These are phyloP conservation scores for Chydorus sphaericus DNA, from an alignment of 2,888 invertebrate species.

Conservation along the genomic window DNA sequence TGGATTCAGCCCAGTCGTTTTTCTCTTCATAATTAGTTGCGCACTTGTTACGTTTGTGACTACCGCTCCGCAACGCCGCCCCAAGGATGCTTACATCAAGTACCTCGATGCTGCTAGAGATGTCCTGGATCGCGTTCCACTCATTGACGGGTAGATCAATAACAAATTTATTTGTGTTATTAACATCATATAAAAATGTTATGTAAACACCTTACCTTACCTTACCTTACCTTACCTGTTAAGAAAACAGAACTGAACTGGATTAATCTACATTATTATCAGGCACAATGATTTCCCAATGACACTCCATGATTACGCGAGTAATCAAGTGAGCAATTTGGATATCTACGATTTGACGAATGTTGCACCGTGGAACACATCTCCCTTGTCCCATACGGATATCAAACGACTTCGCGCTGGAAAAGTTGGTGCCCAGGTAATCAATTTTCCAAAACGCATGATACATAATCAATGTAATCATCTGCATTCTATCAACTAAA, in stretches of 20 bases:
- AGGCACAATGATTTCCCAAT: slow-evolving; percentile 26
- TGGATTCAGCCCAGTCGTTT: too few species aligned
- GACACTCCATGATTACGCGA: slow-evolving; percentile 22
- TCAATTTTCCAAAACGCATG: background rate
- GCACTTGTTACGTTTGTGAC: too few species aligned
- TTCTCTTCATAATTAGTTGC: too few species aligned
- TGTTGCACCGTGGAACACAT: slow-evolving; percentile 22
- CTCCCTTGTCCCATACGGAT: slow-evolving; percentile 29
- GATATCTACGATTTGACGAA: slow-evolving; percentile 22
- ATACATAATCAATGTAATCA: background rate
- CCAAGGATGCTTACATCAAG: background rate
- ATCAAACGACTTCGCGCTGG: slow-evolving; percentile 29
- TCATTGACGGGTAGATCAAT: slow-evolving; percentile 3
- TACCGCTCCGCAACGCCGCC: too few species aligned
- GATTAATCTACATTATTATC: background rate
- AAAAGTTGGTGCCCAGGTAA: slow-evolving; percentile 29
- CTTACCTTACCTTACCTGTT: too few species aligned
- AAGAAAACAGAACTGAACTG: too few species aligned
- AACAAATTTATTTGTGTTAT: too few species aligned
- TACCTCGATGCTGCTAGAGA: background rate
- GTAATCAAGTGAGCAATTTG: slow-evolving; percentile 23
- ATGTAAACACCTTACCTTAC: too few species aligned
- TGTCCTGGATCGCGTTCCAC: slow-evolving; percentile 5
- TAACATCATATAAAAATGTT: too few species aligned
- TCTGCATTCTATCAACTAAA: background rate